A percentile compares a stretch with the other conserved stretches of the same genome.
These are phyloP conservation scores for Babyrousa celebensis DNA, from an alignment of 2,797 vertebrate species.

Conservation along the genomic window DNA sequence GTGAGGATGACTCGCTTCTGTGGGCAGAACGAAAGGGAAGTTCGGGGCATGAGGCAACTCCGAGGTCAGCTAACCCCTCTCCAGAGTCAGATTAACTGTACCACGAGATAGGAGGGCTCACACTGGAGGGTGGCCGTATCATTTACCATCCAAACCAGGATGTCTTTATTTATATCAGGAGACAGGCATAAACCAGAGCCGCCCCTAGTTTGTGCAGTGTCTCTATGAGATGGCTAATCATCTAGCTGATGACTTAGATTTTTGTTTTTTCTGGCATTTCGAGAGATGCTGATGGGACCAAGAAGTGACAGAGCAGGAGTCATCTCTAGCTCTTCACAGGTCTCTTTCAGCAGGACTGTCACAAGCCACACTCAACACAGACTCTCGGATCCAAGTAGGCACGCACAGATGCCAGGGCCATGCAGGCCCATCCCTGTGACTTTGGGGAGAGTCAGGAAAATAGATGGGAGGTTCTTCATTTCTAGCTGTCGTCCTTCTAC, in stretches of 20 bases:
- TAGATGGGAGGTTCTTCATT: background rate
- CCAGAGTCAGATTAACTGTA: background rate
- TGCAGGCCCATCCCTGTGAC: background rate
- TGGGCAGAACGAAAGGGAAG: background rate
- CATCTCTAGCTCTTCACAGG: background rate
- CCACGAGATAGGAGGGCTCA: background rate
- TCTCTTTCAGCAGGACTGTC: background rate
- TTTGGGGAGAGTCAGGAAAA: background rate
- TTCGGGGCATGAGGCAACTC: background rate
- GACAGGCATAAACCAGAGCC: background rate
- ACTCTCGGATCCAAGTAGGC: background rate
- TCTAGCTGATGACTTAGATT: conserved; percentile 14
- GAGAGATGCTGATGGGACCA: background rate
- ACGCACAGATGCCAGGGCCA: background rate
- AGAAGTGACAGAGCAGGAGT: background rate
- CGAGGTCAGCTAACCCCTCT: background rate
- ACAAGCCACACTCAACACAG: rapidly evolving
- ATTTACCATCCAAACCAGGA: background rate
- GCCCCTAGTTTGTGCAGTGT: background rate
- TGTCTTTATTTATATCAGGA: background rate
- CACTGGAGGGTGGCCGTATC: background rate
- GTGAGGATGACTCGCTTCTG: background rate
- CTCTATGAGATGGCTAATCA: background rate
- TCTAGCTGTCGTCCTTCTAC: background rate
- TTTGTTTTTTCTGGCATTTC: background rate